Evolutionary conservation across 2,888 invertebrate genomes (phyloP).

Genomic region (Netelia virgata): DNA sequence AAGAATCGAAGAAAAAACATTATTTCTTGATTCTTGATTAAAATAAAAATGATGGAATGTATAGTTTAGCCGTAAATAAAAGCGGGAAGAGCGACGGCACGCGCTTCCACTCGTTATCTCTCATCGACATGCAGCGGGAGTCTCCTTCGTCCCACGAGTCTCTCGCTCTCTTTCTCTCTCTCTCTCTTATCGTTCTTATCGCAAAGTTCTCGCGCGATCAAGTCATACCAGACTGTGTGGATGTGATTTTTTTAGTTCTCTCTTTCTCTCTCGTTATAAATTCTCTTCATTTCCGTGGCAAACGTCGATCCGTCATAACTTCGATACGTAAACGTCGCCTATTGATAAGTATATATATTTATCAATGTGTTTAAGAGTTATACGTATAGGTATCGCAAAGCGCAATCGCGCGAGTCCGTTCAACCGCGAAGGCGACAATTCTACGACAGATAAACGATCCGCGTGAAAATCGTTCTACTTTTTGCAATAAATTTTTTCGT

Average conservation of each 20-base stretch:
- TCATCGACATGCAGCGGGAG: constrained; percentile 9
- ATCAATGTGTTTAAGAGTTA: not conserved
- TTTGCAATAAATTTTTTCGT: constrained; percentile 10
- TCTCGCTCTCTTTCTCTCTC: constrained; percentile 11
- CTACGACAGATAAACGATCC: constrained; percentile 8
- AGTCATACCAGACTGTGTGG: constrained; percentile 44
- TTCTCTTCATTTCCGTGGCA: not conserved
- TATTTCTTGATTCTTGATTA: not conserved
- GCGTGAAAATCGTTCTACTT: constrained; percentile 35
- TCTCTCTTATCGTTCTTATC: constrained; percentile 42
- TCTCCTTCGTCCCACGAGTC: constrained; percentile 1
- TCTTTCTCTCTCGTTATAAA: constrained; percentile 2
- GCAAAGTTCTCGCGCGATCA: constrained; percentile 30
- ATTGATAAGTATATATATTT: constrained; percentile 1
- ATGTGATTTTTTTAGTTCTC: constrained; percentile 40
- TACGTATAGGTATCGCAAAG: not conserved
- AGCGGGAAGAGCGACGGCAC: constrained; percentile 15
- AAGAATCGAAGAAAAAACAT: not conserved
- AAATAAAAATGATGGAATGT: not conserved
- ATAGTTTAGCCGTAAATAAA: not conserved
- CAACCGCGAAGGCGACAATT: constrained; percentile 62
- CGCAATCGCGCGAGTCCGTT: constrained; percentile 52
- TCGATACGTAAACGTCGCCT: constrained; percentile 4
- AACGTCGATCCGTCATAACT: constrained; percentile 12
- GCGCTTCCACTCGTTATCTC: constrained; percentile 23